Evolutionary conservation across 1,140 invertebrate genomes (phyloP).

Genomic region (Myzus persicae): DNA sequence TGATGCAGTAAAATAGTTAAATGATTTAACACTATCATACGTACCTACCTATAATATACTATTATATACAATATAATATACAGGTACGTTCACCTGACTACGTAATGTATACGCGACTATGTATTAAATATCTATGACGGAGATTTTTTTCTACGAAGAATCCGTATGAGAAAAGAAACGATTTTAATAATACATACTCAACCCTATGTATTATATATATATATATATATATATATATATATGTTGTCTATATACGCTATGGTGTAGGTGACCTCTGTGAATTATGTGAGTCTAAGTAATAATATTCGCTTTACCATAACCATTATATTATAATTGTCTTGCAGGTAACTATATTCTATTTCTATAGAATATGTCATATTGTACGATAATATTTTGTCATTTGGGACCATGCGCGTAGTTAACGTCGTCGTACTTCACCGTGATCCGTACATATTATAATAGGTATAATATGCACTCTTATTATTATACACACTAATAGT

Average conservation of each 20-base stretch:
- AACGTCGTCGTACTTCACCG: conserved; percentile 43
- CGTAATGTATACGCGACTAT: not conserved
- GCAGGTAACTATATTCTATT: not conserved
- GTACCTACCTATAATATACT: not conserved
- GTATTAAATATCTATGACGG: not conserved
- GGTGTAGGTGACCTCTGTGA: not conserved
- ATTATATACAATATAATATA: not conserved
- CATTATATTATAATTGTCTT: not conserved
- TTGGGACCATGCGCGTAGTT: not conserved
- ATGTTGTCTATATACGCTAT: not conserved
- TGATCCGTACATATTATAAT: not conserved
- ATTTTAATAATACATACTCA: not conserved
- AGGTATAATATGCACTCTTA: not conserved
- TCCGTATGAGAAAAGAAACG: not conserved
- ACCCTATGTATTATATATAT: not conserved
- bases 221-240: too few relatives aligned
- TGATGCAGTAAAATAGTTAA: not conserved
- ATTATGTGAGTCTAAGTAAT: not conserved
- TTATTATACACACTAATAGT: not conserved
- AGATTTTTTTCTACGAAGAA: conserved; percentile 6
- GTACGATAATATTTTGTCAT: conserved; percentile 49
- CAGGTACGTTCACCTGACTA: not conserved
- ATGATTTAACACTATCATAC: not conserved
- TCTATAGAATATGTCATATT: not conserved
- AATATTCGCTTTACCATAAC: conserved; percentile 44